Conservation (phyloP, 2,113 vertebrate species). For the Siniperca knerii region DNA sequence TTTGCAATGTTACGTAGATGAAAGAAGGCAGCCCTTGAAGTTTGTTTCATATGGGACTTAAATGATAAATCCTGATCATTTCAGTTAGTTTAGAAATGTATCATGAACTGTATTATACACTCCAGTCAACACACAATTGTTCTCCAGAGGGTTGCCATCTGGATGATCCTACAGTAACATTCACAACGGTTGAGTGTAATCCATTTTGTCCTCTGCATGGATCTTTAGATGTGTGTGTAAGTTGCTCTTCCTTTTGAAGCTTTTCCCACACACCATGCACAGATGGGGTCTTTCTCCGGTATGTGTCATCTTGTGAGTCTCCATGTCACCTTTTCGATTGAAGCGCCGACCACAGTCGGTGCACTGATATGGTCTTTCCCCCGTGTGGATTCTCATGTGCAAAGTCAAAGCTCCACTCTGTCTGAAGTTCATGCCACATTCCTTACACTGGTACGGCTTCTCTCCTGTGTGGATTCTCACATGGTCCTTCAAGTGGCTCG, state of each 20-base stretch:
- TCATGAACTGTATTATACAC: not conserved
- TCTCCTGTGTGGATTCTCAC: slow-evolving; percentile 26
- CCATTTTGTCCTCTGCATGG: not conserved
- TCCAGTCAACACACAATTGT: not conserved
- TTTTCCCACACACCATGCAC: slow-evolving; percentile 10
- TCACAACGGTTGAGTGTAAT: not conserved
- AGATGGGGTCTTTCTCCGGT: slow-evolving; percentile 9
- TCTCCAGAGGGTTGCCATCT: not conserved
- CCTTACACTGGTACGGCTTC: slow-evolving; percentile 18
- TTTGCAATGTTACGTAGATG: no score
- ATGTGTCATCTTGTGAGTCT: slow-evolving; percentile 15
- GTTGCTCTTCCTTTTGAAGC: slow-evolving; percentile 24
- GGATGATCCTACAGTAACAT: not conserved
- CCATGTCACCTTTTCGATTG: slow-evolving; percentile 17
- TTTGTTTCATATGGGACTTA: no score
- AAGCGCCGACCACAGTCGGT: slow-evolving; percentile 5
- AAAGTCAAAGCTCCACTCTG: slow-evolving; percentile 25
- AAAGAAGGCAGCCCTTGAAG: no score
- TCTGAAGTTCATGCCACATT: slow-evolving; percentile 20
- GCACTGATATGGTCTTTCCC: slow-evolving; percentile 18
- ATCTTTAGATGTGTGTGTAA: slow-evolving; percentile 12
- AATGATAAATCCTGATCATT: not conserved
- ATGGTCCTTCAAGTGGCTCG: slow-evolving; percentile 19
- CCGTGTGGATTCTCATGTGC: slow-evolving; percentile 25
- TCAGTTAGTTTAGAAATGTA: not conserved